These are phyloP conservation scores for Solen grandis DNA, from an alignment of 1,140 invertebrate genomes.

Conservation along the genomic window DNA sequence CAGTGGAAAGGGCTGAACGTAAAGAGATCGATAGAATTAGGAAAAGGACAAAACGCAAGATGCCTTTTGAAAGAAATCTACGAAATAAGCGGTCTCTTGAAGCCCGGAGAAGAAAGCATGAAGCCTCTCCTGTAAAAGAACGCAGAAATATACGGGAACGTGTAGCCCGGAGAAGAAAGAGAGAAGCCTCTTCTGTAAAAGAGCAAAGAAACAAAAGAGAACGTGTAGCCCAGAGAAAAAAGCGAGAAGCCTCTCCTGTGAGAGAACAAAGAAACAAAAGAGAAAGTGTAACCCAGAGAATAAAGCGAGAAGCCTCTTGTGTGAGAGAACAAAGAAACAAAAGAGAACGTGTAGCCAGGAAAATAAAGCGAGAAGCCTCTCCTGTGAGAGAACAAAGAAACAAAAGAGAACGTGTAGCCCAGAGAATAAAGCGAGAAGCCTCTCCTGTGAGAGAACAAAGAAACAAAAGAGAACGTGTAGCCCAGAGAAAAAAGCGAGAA, in stretches of 20 bases:
- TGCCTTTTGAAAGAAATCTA: not conserved
- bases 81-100: conserved; percentile 11
- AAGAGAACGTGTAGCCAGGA: conserved; percentile 7
- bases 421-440: no score
- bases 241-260: conserved; percentile 9
- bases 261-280: conserved; percentile 19
- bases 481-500: no score
- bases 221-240: no score
- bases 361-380: not conserved
- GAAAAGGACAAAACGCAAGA: conserved; percentile 17
- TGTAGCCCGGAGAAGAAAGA: conserved; percentile 16
- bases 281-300: no score
- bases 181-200: conserved; percentile 1
- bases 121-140: conserved; percentile 11
- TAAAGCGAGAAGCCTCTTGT: no score
- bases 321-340: no score
- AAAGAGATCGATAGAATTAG: conserved; percentile 11
- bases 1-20: conserved; percentile 18
- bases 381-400: no score
- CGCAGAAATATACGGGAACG: conserved; percentile 7
- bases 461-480: no score
- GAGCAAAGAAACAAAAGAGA: no score
- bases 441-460: conserved; percentile 11
- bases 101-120: conserved; percentile 3
- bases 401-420: no score